Base-by-base conservation (phyloP, 2,113 vertebrate species). In the Agapornis roseicollis region DNA sequence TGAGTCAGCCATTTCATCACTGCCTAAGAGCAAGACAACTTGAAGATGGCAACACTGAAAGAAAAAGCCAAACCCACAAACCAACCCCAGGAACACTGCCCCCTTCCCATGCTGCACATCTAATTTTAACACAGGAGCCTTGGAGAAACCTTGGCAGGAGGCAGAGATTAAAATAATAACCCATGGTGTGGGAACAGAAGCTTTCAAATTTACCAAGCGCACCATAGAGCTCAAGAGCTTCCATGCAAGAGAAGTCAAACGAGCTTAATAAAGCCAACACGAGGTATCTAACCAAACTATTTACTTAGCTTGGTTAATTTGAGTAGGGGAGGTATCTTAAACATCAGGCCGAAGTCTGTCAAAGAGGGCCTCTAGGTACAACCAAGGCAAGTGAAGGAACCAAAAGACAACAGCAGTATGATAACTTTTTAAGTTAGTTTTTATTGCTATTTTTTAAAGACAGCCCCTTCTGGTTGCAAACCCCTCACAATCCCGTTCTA, bases 121-220 rank as follows among this genome's bases (percentile, higher is more conserved):
- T 78, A 13, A 79, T 91, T 89, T 93, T 89, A 71, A 94, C 92
- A 81, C 5, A 79, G 50, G 80, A 89, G 88, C 49, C 93, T 65
- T 91, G 85, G 79, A 88, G 74, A 53, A 56, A 63, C 70, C 88
- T 73, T 91, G 82, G 81, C 88, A 94, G 88, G n/a, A 94, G 60
- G 50, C 24, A 90, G 66, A 91, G 72, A 73, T 69, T 60, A 50
- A 55, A 94, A 90, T 71, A 90, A 88, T 28, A 92, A 89, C 72
- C 60, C 27, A 44, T 33, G 47, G 44, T 77, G 53, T 90, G 89
- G 80, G 89, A 95, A 89, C 39, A 81, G 8, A 64, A 39, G 56
- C 50, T 74, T 78, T 73, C 39, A 18, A 55, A 70, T 69, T 74
- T 52, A 91, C 73, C 69, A 68, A 47, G 31, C 37, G 61, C 24